Conservation (phyloP, 2,113 vertebrate species). For the Pelmatolapia mariae region DNA sequence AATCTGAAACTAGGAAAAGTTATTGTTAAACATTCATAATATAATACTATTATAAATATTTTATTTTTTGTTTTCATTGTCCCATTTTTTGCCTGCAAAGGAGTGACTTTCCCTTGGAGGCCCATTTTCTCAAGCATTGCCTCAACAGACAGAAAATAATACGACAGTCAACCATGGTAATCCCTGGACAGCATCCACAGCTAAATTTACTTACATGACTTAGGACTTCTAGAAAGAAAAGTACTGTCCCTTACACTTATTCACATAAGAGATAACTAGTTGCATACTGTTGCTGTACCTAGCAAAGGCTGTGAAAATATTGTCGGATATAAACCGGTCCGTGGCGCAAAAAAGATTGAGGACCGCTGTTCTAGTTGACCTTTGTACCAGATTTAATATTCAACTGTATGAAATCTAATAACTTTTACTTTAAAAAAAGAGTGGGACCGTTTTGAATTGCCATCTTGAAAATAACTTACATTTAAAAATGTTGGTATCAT, state of each 20-base stretch:
- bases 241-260: not conserved
- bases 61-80: not conserved
- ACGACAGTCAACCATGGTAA: accelerated
- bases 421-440: not conserved
- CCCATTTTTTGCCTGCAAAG: not conserved
- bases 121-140: not conserved
- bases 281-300: not conserved
- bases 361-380: not conserved
- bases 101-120: not conserved
- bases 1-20: not conserved
- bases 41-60: not conserved
- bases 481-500: no score
- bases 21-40: not conserved
- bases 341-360: no score
- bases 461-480: no score
- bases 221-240: no score
- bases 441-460: no score
- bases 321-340: no score
- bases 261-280: not conserved
- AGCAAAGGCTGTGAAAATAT: no score
- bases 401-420: not conserved
- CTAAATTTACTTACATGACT: no score
- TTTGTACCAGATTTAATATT: not conserved
- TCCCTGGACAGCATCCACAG: no score
- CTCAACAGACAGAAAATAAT: not conserved